Evolutionary conservation across 2,888 invertebrate species (phyloP), one percentile per base, ranked within the genome.

Genomic region (Pocota personata): DNA sequence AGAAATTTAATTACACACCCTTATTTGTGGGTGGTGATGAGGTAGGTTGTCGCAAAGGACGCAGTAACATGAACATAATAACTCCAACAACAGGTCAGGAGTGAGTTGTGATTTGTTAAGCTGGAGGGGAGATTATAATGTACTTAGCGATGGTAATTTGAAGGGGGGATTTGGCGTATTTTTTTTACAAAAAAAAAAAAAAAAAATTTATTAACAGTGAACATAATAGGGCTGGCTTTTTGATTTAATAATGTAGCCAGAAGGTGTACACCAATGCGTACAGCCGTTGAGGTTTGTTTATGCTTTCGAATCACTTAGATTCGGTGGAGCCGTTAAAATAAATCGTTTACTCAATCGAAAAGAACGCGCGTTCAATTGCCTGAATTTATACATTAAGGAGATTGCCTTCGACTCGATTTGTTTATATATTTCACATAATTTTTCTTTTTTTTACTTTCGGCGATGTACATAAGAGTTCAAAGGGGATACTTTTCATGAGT

Each of bases 1-100:
- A 83, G 82, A 83, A 72, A 78, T 83, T 83, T 73, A 78, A 83
- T 83, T 83, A 83, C 35, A 66, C 66, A 30, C 66, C 66, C 67
- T 27, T 37, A 10, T 24, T 35, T 27, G 40, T 43, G 12, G 24
- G 67, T 10, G 52, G 24, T 6, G 35, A 14, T 1, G 12, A 3
- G 21, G 27, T 52, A n/a, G 19, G 40, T n/a, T 24, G n/a, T 16
- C 5, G n/a, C 8, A 6, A 55, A 55, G 30, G 30, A 55, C 30
- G 4, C 21, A 14, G 19, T 35, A 32, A 30, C 48, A 50, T 48
- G 46, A 48, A 58, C 57, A 35, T 46, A 14, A 57, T 14, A 19
- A 58, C 46, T 66, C 35, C 1, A 32, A 1, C 19, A 32, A 55
- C 19, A 57, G 35, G 35, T 46, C 57, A 24, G 55, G 32, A 46